Percentiles rank a stretch among this genome's conserved stretches.
These are phyloP conservation scores for Anser brachyrhynchus DNA, from an alignment of 2,113 vertebrate genomes.

Conservation along the genomic window DNA sequence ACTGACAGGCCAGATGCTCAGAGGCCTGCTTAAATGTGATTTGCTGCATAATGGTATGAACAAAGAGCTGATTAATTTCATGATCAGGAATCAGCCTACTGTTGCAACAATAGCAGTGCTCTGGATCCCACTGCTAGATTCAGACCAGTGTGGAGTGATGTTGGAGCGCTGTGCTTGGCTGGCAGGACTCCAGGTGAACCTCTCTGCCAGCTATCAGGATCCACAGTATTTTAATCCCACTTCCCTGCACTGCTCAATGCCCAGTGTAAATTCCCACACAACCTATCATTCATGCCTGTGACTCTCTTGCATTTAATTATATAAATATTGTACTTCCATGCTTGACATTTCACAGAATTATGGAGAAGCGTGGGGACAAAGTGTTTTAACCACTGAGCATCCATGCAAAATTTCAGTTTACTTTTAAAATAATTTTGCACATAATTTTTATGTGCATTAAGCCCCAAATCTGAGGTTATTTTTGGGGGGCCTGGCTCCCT, in stretches of 20 bases:
- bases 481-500: neutral
- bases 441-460: neutral
- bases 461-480: neutral
- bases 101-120: neutral
- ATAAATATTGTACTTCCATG: neutral
- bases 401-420: neutral
- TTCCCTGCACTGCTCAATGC: neutral
- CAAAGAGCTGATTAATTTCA: neutral
- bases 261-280: neutral
- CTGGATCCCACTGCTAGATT: neutral
- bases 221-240: neutral
- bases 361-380: neutral
- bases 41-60: neutral
- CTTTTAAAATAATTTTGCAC: neutral
- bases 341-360: neutral
- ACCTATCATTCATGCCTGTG: neutral
- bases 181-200: neutral
- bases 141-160: neutral
- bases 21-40: neutral
- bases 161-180: neutral
- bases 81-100: neutral
- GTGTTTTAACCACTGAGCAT: neutral
- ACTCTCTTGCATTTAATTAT: neutral
- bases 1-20: neutral
- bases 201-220: neutral